Conservation (phyloP, 2,113 vertebrate genomes). For the Triplophysa rosa region DNA sequence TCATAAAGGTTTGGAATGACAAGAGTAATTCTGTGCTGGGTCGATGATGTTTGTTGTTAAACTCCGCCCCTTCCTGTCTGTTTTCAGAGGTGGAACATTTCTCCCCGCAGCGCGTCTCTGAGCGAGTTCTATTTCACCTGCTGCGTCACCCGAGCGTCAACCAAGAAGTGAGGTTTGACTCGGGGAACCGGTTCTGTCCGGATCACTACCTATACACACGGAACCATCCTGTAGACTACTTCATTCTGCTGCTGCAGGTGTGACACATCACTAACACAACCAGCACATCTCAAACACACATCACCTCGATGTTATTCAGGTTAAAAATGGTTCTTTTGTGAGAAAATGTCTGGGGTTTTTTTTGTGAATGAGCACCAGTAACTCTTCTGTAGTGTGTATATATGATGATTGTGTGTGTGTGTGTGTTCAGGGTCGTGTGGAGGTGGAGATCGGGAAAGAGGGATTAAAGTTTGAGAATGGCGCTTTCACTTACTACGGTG, state of each 20-base stretch:
- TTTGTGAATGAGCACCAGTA: no score
- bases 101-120: slow-evolving; percentile 79
- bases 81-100: slow-evolving; percentile 86
- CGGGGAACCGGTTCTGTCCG: slow-evolving; percentile 75
- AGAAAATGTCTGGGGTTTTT: no score
- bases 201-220: slow-evolving; percentile 88
- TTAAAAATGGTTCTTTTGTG: not conserved
- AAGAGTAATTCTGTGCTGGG: not conserved
- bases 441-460: slow-evolving; percentile 92
- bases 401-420: not conserved
- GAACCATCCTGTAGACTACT: slow-evolving; percentile 89
- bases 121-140: slow-evolving; percentile 87
- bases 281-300: not conserved
- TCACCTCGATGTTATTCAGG: no score
- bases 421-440: slow-evolving; percentile 81
- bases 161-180: slow-evolving; percentile 88
- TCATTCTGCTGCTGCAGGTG: slow-evolving; percentile 90
- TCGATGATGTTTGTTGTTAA: not conserved
- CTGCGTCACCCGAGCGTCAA: slow-evolving; percentile 88
- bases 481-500: slow-evolving; percentile 89
- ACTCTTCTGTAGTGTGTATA: no score
- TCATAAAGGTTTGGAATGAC: no score
- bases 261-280: not conserved
- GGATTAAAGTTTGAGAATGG: slow-evolving; percentile 91
- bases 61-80: not conserved